Base-by-base conservation (phyloP, 1,140 invertebrate genomes). In the Drosophila oshimai region DNA sequence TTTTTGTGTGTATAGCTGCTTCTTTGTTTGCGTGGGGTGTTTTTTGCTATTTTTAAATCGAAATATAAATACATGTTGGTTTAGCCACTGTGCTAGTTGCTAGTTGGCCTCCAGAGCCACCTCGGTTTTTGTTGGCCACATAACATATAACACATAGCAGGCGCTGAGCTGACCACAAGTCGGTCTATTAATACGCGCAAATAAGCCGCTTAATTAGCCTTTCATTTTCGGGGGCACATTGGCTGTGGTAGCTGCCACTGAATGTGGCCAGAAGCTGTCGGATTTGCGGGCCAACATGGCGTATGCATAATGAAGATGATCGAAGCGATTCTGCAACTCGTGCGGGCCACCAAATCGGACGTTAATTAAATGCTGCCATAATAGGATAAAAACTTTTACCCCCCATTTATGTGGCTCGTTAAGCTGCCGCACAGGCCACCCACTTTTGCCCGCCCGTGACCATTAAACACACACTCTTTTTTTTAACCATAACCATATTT, bases 191-290 rank as follows among this genome's bases (percentile, higher is more conserved):
- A 84, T 86, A 72, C 75, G 80, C 75, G 75, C 75, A 84, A 84
- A 84, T 84, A 84, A 84, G 80, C 80, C 81, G 81, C 80, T 84
- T 84, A 84, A 84, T 84, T 84, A 84, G 80, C 87, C 67, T 87
- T 84, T 68, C 80, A 84, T 86, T 84, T 87, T 62, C 62, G 71
- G 75, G 55, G 75, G 36, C 39, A 24, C 20, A 39, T 22, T 24
- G 42, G 36, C 18, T 28, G n/a, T 22, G 26, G 15, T 41, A 26
- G 33, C 44, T 50, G 45, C 62, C 62, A 65, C 62, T 60, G 60
- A 75, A 44, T 84, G 71, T 54, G 72, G 81, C 75, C 81, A 84
- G 67, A 67, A 75, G 74, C 81, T 86, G 81, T 84, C 75, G 80
- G 80, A 68, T 87, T 84, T 73, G 62, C 55, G 49, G 69, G 71